Evolutionary conservation across 2,113 vertebrate genomes (phyloP), one percentile per base, ranked within the genome.

Genomic region (Channa maculata): DNA sequence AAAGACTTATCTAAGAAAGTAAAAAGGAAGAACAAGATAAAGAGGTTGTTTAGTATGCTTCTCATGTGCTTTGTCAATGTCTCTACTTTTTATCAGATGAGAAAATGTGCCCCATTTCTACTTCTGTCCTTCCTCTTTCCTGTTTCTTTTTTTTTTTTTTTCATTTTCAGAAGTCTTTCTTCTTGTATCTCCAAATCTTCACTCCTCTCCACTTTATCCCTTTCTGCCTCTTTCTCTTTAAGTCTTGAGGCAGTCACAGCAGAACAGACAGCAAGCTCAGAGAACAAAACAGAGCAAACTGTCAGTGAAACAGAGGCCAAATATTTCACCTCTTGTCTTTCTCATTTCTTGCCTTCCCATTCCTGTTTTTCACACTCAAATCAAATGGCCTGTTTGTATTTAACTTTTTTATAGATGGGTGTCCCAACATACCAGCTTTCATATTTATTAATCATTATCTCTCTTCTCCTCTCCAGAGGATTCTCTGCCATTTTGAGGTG

Each of bases 191-290:
- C 24, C 62, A 75, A 46, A 85, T 86, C 65, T 83, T 52, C 46
- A 50, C 60, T 75, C 73, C 67, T 79, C 50, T 84, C 64, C 51
- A 71, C 78, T 87, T 68, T 51, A 75, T 82, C 75, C 52, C 53
- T 7, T 6, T 51, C 69, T 64, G 66, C 50, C 34, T 24, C 24
- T 83, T 63, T 15, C 38, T 48, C 65, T 85, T 77, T 85, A 75
- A 84, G 80, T 86, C 62, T 70, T 77, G 52, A 74, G 71, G 53
- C 75, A 80, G 55, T 84, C 72, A 69, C 64, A 84, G 71, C 75
- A 68, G 38, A 75, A 52, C 68, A 80, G 83, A 77, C 67, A 61
- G 46, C 46, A 79, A 8, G 66, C 50, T 71, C 62, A n/a, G 59
- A 75, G 75, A 84, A 81, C 68, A 86, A 79, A 74, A 85, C 77